Percentiles rank a stretch among this genome's conserved stretches.
phyloP scores from a whole-genome alignment of 2,797 vertebrate species.

The Microhierax caerulescens region DNA sequence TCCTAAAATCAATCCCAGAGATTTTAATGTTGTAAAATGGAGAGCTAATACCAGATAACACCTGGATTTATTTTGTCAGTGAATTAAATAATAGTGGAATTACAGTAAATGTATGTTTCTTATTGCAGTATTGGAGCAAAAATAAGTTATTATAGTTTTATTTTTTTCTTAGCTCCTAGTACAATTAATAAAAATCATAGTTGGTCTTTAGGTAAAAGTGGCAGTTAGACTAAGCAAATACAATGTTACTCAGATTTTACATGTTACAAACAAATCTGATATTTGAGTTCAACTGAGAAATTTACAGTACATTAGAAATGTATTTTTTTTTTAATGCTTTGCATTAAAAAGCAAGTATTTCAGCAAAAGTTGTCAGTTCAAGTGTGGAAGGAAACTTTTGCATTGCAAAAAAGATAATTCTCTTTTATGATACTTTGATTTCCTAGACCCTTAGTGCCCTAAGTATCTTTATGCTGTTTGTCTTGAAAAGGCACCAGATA shows the following conservation, averaged over 20 bases:
- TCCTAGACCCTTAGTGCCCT: neutral
- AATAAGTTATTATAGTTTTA: neutral
- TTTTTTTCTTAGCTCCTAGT: neutral
- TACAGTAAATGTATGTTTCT: neutral
- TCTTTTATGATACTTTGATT: neutral
- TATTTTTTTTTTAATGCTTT: too few species aligned
- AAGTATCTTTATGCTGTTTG: neutral
- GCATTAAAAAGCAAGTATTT: neutral
- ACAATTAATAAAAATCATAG: neutral
- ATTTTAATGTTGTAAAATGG: neutral
- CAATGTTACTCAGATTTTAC: neutral
- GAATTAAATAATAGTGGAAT: neutral
- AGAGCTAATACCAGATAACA: neutral
- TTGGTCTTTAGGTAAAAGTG: neutral
- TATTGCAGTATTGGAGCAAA: neutral
- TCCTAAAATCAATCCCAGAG: neutral
- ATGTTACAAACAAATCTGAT: neutral
- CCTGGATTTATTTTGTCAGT: neutral
- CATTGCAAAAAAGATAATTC: neutral
- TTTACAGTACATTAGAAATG: neutral
- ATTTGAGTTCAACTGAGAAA: neutral
- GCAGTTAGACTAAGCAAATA: neutral
- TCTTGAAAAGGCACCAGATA: neutral
- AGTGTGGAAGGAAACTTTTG: neutral
- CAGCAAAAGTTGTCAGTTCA: neutral